Percentiles rank a stretch among this genome's conserved stretches.
These are phyloP conservation scores for Lochmaea capreae DNA, from an alignment of 2,888 invertebrate species.

Conservation along the genomic window DNA sequence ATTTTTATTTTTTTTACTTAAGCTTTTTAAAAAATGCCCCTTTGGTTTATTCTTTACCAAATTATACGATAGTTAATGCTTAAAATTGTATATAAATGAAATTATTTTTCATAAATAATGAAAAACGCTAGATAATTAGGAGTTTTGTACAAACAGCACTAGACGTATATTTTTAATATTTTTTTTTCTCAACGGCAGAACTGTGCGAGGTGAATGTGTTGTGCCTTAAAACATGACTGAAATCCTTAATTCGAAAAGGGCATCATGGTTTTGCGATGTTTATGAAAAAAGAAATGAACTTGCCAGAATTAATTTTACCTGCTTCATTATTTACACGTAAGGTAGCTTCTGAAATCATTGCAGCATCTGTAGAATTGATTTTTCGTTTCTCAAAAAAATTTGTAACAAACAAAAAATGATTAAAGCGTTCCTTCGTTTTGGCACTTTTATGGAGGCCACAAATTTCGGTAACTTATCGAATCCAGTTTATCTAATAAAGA, in stretches of 20 bases:
- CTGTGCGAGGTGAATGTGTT: neutral
- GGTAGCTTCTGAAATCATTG: conserved; percentile 1
- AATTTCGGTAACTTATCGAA: no score
- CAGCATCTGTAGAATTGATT: neutral
- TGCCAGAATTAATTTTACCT: conserved; percentile 10
- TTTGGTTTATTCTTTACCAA: neutral
- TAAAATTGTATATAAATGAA: conserved; percentile 1
- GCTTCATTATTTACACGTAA: neutral
- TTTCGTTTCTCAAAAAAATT: neutral
- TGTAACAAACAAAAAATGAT: neutral
- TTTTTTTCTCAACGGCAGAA: neutral
- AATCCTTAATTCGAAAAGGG: neutral
- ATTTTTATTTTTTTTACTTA: no score
- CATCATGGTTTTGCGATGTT: conserved; percentile 1
- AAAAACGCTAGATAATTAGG: neutral
- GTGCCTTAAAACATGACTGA: conserved; percentile 4
- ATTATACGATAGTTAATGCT: neutral
- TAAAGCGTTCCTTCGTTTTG: no score
- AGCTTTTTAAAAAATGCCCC: no score
- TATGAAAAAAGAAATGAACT: neutral
- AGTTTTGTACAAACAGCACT: conserved; percentile 3
- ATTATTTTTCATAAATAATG: neutral
- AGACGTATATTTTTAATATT: neutral
- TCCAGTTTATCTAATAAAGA: no score
- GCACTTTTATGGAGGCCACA: no score